These are phyloP conservation scores for Drosophila jambulina DNA, from an alignment of 1,140 invertebrate species.

Conservation along the genomic window DNA sequence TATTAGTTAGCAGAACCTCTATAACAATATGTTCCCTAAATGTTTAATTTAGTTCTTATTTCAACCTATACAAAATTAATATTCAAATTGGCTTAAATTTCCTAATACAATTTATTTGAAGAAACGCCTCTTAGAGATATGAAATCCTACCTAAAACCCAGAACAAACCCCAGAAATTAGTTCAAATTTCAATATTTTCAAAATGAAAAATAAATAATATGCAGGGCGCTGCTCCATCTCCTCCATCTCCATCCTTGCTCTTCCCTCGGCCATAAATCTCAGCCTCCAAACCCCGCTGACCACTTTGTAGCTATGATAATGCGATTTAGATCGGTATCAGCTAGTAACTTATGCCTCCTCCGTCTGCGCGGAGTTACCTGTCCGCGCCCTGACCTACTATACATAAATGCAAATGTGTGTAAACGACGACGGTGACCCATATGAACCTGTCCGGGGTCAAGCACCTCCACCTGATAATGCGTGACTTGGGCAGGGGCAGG, in stretches of 20 bases:
- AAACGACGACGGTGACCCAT: constrained; percentile 9
- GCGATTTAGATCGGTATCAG: constrained; percentile 63
- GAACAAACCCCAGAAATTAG: neutral
- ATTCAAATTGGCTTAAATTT: neutral
- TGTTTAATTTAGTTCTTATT: neutral
- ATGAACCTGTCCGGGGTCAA: constrained; percentile 55
- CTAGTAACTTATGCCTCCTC: constrained; percentile 68
- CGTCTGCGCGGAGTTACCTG: constrained; percentile 49
- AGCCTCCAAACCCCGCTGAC: constrained; percentile 24
- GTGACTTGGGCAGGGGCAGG: constrained; percentile 65
- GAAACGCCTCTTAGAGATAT: neutral
- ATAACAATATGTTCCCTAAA: neutral
- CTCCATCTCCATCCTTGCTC: neutral
- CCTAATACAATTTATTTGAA: neutral
- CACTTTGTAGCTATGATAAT: constrained; percentile 50
- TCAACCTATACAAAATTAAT: neutral
- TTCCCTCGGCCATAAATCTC: constrained; percentile 53
- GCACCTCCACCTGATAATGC: constrained; percentile 79
- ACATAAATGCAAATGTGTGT: constrained; percentile 65
- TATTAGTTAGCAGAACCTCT: neutral
- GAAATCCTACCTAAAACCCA: neutral
- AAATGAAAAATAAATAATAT: neutral
- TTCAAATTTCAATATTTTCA: neutral
- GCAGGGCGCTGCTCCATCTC: neutral
- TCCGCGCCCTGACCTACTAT: constrained; percentile 73